Percentiles rank a stretch among this genome's conserved stretches.
phyloP scores from a whole-genome alignment of 2,888 invertebrate species.

The Cephonodes hylas region DNA sequence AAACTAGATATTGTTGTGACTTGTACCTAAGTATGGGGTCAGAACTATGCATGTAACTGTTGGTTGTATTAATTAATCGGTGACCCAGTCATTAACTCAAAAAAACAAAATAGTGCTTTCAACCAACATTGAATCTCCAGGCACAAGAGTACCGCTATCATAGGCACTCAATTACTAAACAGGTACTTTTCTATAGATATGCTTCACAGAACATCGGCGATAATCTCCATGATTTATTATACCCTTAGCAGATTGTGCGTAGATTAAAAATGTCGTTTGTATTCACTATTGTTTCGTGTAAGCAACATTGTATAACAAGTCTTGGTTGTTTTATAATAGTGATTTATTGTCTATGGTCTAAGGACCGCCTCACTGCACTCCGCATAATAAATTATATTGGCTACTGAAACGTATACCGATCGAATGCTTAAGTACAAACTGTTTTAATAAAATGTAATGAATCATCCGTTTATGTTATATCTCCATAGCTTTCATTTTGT shows the following conservation, averaged over 20 bases:
- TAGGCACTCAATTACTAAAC: too few species aligned
- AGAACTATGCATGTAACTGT: too few species aligned
- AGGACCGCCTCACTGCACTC: not conserved
- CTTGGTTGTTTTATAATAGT: slow-evolving; percentile 16
- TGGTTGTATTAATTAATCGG: too few species aligned
- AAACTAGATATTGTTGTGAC: too few species aligned
- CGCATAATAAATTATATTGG: slow-evolving; percentile 13
- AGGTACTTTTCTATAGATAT: not conserved
- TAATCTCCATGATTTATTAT: slow-evolving; percentile 4
- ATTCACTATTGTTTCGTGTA: slow-evolving; percentile 23
- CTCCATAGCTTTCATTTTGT: not conserved
- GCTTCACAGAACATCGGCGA: not conserved
- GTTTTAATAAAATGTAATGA: slow-evolving; percentile 5
- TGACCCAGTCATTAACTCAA: too few species aligned
- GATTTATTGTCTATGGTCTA: slow-evolving; percentile 15
- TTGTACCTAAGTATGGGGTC: too few species aligned
- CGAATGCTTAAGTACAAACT: not conserved
- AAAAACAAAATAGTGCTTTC: too few species aligned
- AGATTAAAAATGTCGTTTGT: slow-evolving; percentile 59
- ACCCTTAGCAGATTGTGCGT: slow-evolving; percentile 12
- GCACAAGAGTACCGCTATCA: too few species aligned
- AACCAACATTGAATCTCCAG: too few species aligned
- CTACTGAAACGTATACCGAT: slow-evolving; percentile 10
- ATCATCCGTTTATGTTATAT: not conserved
- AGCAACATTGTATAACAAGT: slow-evolving; percentile 5